Evolutionary conservation across 2,113 vertebrate species (phyloP).

Genomic region (Hemibagrus wyckioides): DNA sequence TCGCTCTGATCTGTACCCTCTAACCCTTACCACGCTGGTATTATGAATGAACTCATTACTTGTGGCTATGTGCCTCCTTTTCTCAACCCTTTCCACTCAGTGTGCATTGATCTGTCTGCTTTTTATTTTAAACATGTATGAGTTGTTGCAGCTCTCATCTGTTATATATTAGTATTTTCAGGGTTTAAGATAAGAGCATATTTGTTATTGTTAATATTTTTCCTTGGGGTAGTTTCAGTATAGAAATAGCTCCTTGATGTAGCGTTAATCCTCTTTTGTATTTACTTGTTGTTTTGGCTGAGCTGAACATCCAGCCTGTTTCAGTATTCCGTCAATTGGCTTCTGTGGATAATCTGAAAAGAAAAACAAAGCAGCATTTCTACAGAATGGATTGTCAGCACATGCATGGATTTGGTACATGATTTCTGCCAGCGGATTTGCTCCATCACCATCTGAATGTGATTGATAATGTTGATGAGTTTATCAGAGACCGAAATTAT

Average conservation of each 20-base stretch:
- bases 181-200: background rate
- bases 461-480: conserved; percentile 23
- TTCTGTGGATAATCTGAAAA: conserved; percentile 30
- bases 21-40: conserved; percentile 20
- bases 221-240: background rate
- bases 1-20: conserved; percentile 15
- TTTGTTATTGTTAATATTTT: background rate
- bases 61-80: conserved; percentile 2
- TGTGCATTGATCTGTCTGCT: conserved; percentile 17
- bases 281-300: background rate
- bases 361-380: conserved; percentile 11
- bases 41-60: conserved; percentile 34
- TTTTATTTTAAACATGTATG: background rate
- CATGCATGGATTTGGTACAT: background rate
- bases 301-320: background rate
- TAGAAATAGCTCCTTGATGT: background rate
- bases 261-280: conserved; percentile 9
- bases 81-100: background rate
- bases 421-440: conserved; percentile 15
- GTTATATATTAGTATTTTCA: background rate
- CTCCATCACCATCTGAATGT: conserved; percentile 12
- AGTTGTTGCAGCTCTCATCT: background rate
- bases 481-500: conserved; percentile 17
- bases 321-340: conserved; percentile 8
- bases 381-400: background rate